These are phyloP conservation scores for Loris lydekkerianus DNA, from an alignment of 2,797 vertebrate species.

Conservation along the genomic window DNA sequence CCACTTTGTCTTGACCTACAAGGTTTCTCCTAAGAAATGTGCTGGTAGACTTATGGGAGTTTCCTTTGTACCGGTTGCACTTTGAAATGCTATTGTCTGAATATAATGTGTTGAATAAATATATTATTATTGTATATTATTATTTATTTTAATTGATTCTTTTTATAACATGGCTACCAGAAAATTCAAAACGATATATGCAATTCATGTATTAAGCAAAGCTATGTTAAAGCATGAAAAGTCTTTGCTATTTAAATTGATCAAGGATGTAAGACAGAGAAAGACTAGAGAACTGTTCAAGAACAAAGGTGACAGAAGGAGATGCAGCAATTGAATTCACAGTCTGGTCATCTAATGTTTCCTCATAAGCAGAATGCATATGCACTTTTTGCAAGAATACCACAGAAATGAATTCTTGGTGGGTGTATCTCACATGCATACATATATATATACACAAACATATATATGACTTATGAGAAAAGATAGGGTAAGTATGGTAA, in stretches of 20 bases:
- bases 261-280: background rate
- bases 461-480: background rate
- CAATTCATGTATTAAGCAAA: background rate
- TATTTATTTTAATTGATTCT: conserved; percentile 23
- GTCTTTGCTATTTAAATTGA: background rate
- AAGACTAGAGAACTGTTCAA: background rate
- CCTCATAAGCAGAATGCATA: background rate
- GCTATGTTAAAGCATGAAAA: background rate
- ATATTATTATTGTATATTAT: background rate
- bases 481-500: background rate
- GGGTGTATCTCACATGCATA: background rate
- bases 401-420: background rate
- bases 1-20: background rate
- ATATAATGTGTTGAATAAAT: background rate
- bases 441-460: background rate
- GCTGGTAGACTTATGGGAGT: background rate
- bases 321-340: background rate
- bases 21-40: background rate
- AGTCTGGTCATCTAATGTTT: background rate
- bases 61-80: background rate
- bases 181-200: background rate
- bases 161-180: background rate
- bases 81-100: conserved; percentile 21
- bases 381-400: background rate
- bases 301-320: background rate